Evolutionary conservation across 2,113 vertebrate genomes (phyloP), one percentile per base, ranked within the genome.

Genomic region (Stomatorhinus ivindoensis): DNA sequence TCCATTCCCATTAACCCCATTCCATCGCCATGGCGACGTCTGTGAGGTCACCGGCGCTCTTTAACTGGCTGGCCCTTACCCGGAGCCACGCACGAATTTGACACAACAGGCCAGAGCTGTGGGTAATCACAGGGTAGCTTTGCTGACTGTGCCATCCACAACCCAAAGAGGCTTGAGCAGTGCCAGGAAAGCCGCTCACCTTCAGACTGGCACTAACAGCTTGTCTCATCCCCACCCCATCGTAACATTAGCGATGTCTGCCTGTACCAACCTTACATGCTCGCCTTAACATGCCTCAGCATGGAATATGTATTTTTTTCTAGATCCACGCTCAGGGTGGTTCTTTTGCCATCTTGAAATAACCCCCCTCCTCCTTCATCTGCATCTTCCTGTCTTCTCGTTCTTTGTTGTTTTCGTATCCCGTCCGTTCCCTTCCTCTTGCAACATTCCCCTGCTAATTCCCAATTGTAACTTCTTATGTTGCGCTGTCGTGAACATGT

Each of bases 201-300:
- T 87, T 90, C 21, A 82, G 39, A 85, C 44, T 47, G 48, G 46
- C 87, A 89, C 91, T 92, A 91, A 92, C 91, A 86, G 86, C 89
- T 46, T 76, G 31, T 55, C 92, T 58, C 89, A 50, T 89, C 86
- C 35, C 89, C 61, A 27, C 82, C 11, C 92, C 92, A 91, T 91
- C 92, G 90, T 86, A 91, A 89, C 92, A 89, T 94, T 92, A 90
- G 93, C 93, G 94, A 93, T 91, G 93, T 95, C 95, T 96, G 97
- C 96, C 96, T 97, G 96, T 93, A 93, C 96, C 96, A 95, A 96
- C 95, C 92, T 94, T 92, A 86, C 92, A 94, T 95, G 95, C 97
- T 96, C 95, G 95, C 96, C 94, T 82, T 97, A 97, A 96, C 94
- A 94, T 93, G 94, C 93, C 94, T 92, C 94, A 95, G 96, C 96